These are phyloP conservation scores for Phocoena sinus DNA, from an alignment of 2,113 vertebrate genomes.

Conservation along the genomic window DNA sequence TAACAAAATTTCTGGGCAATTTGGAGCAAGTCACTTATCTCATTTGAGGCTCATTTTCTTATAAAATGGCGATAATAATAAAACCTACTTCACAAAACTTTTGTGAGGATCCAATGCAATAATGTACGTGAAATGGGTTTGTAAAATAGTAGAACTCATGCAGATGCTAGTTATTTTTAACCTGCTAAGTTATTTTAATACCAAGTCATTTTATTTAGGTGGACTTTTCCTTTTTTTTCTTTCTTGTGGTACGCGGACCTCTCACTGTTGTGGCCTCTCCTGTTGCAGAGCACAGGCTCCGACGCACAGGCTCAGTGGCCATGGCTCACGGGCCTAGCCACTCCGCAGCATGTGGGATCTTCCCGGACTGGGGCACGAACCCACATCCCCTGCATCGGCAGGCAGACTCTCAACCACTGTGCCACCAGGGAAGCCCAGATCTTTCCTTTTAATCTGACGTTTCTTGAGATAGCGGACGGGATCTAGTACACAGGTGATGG, in stretches of 20 bases:
- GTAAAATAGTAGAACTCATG: background rate
- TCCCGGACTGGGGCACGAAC: no score
- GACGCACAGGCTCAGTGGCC: no score
- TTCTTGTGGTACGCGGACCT: no score
- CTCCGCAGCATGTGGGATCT: no score
- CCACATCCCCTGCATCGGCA: no score
- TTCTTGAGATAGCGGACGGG: background rate
- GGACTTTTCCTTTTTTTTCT: background rate
- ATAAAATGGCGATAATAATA: background rate
- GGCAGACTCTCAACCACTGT: no score
- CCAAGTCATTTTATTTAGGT: background rate
- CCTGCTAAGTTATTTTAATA: background rate
- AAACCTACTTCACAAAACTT: background rate
- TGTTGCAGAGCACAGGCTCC: no score
- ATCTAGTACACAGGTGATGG: background rate
- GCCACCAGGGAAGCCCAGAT: background rate
- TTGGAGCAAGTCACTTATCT: background rate
- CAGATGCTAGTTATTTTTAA: background rate
- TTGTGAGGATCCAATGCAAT: background rate
- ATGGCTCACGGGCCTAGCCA: no score
- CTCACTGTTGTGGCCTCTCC: no score
- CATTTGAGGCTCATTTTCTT: background rate
- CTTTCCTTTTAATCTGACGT: background rate
- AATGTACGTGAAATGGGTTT: background rate
- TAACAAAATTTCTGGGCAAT: background rate